Evolutionary conservation across 1,140 invertebrate genomes (phyloP).

Genomic region (Megalonaias nervosa): DNA sequence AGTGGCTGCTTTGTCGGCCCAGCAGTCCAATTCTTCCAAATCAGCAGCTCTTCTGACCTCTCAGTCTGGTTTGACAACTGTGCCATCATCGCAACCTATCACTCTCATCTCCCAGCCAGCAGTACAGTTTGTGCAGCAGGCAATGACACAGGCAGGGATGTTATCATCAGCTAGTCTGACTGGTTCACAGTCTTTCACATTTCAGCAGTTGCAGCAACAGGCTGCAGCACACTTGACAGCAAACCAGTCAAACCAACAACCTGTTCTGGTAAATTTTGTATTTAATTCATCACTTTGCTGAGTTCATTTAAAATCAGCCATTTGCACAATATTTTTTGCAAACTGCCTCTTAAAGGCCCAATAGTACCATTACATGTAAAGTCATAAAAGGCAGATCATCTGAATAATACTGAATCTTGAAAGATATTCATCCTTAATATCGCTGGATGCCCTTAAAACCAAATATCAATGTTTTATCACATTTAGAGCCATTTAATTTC

Average conservation of each 20-base stretch:
- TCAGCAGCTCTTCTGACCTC: slow-evolving; percentile 28
- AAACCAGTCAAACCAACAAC: slow-evolving; percentile 8
- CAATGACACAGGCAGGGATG: slow-evolving; percentile 21
- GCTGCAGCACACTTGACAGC: slow-evolving; percentile 15
- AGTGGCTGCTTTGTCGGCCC: slow-evolving; percentile 20
- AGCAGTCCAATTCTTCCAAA: slow-evolving; percentile 31
- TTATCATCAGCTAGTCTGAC: slow-evolving; percentile 2
- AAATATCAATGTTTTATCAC: too few species aligned
- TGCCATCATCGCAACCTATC: slow-evolving; percentile 10
- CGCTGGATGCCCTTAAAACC: too few species aligned
- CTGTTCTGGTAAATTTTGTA: slow-evolving; percentile 24
- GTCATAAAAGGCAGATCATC: too few species aligned
- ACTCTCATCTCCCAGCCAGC: slow-evolving; percentile 33
- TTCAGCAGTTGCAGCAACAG: slow-evolving; percentile 35
- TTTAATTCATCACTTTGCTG: too few species aligned
- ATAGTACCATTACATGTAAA: too few species aligned
- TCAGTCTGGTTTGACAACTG: slow-evolving; percentile 20
- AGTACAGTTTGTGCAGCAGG: slow-evolving; percentile 43
- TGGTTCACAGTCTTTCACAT: slow-evolving; percentile 20
- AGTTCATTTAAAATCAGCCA: too few species aligned
- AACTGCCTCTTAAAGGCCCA: too few species aligned
- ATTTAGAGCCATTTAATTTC: too few species aligned
- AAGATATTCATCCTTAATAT: too few species aligned
- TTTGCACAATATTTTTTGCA: too few species aligned
- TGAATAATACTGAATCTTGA: too few species aligned